Percentiles rank a stretch among this genome's conserved stretches.
These are phyloP conservation scores for Grammomys surdaster DNA, from an alignment of 2,113 vertebrate genomes.

Conservation along the genomic window DNA sequence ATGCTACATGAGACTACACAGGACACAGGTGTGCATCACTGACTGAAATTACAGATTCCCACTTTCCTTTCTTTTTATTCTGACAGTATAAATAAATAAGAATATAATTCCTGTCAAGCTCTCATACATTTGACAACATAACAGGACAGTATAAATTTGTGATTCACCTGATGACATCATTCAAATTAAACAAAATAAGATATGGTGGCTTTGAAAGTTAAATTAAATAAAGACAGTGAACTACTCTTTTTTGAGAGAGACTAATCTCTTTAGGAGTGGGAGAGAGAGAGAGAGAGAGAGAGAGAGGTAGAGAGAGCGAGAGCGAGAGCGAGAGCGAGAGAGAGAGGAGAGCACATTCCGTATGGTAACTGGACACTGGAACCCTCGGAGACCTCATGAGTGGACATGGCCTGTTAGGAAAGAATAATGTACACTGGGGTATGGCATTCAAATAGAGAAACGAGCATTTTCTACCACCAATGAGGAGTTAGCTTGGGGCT, in stretches of 20 bases:
- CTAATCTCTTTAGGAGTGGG: constrained; percentile 63
- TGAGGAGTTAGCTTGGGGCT: neutral
- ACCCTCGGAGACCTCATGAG: neutral
- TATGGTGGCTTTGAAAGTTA: constrained; percentile 53
- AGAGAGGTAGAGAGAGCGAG: neutral
- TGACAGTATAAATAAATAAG: constrained; percentile 62
- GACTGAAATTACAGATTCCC: neutral
- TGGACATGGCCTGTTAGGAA: neutral
- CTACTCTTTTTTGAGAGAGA: constrained; percentile 50
- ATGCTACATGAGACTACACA: neutral
- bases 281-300: neutral
- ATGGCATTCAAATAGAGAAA: neutral
- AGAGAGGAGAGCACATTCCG: neutral
- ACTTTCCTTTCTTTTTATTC: constrained; percentile 60
- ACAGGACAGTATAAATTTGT: constrained; percentile 52
- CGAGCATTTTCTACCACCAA: neutral
- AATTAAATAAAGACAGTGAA: constrained; percentile 70
- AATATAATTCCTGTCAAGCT: neutral
- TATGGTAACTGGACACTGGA: neutral
- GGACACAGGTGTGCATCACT: neutral
- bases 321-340: neutral
- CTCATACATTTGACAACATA: constrained; percentile 60
- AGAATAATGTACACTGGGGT: neutral
- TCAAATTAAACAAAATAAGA: constrained; percentile 73
- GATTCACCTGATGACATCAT: neutral